Evolutionary conservation across 2,888 invertebrate genomes (phyloP).

Genomic region (Glyphotaelius pellucidus): DNA sequence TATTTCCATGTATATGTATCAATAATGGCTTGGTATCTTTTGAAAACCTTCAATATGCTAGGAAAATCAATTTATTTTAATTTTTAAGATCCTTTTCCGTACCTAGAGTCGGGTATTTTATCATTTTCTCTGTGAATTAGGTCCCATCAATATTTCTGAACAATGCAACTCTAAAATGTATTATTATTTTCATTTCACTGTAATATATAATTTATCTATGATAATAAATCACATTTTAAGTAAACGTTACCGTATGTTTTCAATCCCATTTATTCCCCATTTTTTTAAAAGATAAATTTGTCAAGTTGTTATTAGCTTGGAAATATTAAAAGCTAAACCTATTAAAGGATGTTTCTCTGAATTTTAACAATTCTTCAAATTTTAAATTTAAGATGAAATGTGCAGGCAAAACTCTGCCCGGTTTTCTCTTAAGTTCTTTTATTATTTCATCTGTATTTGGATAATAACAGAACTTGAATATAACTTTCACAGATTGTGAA

Average conservation of each 20-base stretch:
- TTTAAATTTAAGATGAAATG: too few relatives aligned
- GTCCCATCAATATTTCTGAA: not conserved
- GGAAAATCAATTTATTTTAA: not conserved
- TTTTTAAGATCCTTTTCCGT: not conserved
- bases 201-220: slow-evolving; percentile 23
- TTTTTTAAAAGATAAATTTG: not conserved
- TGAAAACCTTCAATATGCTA: not conserved
- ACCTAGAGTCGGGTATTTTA: not conserved
- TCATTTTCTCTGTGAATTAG: not conserved
- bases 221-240: slow-evolving; percentile 32
- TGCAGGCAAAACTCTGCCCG: too few relatives aligned
- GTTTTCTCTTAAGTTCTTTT: too few relatives aligned
- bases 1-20: not conserved
- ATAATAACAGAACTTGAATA: too few relatives aligned
- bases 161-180: not conserved
- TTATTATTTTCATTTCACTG: not conserved
- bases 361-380: too few relatives aligned
- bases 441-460: too few relatives aligned
- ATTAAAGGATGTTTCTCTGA: too few relatives aligned
- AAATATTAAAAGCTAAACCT: too few relatives aligned
- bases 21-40: not conserved
- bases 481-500: too few relatives aligned
- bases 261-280: not conserved
- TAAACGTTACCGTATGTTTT: not conserved
- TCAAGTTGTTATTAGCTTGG: not conserved